Evolutionary conservation across 2,797 vertebrate genomes (phyloP).

Genomic region (Xyrichtys novacula): DNA sequence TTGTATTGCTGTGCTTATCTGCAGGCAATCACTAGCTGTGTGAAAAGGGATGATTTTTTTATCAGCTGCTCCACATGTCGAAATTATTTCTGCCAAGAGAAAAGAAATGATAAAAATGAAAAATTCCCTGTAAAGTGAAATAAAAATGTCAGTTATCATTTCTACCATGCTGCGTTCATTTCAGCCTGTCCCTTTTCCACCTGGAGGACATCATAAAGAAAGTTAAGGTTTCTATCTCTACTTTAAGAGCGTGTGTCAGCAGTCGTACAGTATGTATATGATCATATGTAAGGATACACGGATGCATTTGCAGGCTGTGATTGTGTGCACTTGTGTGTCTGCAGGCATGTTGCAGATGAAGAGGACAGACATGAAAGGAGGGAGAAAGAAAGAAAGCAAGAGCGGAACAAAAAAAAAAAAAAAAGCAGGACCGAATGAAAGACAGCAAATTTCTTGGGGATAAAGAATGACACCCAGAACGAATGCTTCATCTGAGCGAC

Average conservation of each 20-base stretch:
- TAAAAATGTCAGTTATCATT: conserved; percentile 52
- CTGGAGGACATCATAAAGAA: conserved; percentile 25
- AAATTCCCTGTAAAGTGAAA: conserved; percentile 34
- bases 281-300: conserved; percentile 7
- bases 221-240: conserved; percentile 6
- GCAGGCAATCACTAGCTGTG: conserved; percentile 38
- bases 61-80: not conserved
- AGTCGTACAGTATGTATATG: conserved; percentile 10
- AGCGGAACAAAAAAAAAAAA: conserved; percentile 1
- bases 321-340: not conserved
- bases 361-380: conserved; percentile 14
- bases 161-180: conserved; percentile 20
- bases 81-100: not conserved
- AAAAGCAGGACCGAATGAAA: conserved; percentile 15
- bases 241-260: conserved; percentile 8
- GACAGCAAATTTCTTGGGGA: conserved; percentile 23
- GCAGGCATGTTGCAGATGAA: conserved; percentile 16
- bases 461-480: conserved; percentile 58
- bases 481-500: conserved; percentile 65
- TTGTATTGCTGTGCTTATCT: conserved; percentile 59
- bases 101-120: conserved; percentile 32
- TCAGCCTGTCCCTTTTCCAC: conserved; percentile 17
- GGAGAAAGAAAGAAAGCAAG: conserved; percentile 12
- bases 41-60: conserved; percentile 16
- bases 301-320: not conserved